Percentiles rank a stretch among this genome's conserved stretches.
These are phyloP conservation scores for Nipponacmea schrenckii DNA, from an alignment of 2,888 invertebrate species.

Conservation along the genomic window DNA sequence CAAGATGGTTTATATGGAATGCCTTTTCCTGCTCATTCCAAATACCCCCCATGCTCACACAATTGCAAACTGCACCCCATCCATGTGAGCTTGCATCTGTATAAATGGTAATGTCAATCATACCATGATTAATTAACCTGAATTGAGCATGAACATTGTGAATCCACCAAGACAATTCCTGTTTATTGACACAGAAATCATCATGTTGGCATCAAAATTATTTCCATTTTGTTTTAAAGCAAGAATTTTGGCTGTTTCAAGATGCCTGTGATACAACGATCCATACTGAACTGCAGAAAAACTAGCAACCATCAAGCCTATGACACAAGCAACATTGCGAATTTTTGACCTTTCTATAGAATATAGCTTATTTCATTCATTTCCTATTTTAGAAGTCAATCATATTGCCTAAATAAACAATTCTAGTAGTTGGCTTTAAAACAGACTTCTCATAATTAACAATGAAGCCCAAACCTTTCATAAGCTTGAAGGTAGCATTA, in stretches of 20 bases:
- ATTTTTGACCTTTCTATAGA: too few relatives aligned
- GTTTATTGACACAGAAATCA: background rate
- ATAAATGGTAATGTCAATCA: background rate
- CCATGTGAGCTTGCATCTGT: slow-evolving; percentile 12
- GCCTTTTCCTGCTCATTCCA: background rate
- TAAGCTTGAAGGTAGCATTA: too few relatives aligned
- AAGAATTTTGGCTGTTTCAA: slow-evolving; percentile 14
- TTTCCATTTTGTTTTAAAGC: slow-evolving; percentile 16
- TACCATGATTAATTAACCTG: background rate
- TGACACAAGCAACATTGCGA: slow-evolving; percentile 10
- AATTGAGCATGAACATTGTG: slow-evolving; percentile 11
- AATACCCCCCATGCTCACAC: background rate
- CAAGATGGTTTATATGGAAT: background rate
- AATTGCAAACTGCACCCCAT: slow-evolving; percentile 14
- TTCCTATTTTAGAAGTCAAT: too few relatives aligned
- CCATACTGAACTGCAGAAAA: too few relatives aligned
- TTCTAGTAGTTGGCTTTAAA: too few relatives aligned
- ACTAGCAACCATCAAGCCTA: too few relatives aligned
- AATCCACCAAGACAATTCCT: slow-evolving; percentile 23
- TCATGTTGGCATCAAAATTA: slow-evolving; percentile 13
- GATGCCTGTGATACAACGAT: too few relatives aligned
- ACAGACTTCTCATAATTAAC: too few relatives aligned
- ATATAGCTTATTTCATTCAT: too few relatives aligned
- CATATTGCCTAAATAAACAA: too few relatives aligned
- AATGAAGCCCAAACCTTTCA: too few relatives aligned